Conservation (phyloP, 2,113 vertebrate species). For the Pitta sordida region DNA sequence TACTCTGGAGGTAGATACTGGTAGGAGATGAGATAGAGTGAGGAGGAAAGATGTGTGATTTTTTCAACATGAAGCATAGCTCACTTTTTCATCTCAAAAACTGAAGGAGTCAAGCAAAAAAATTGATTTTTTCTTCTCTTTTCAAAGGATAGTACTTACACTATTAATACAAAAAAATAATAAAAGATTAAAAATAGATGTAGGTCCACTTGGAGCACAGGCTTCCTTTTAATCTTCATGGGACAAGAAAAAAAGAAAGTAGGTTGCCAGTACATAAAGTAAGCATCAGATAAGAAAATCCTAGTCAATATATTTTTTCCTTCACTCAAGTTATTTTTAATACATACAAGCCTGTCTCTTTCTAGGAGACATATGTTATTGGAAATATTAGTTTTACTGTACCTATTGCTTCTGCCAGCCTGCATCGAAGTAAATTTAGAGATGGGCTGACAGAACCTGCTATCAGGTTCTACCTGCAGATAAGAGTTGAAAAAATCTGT, state of each 20-base stretch:
- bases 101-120: not conserved
- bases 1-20: not conserved
- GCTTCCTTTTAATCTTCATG: conserved; percentile 14
- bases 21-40: not conserved
- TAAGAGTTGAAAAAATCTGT: conserved; percentile 49
- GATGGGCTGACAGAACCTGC: conserved; percentile 64
- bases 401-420: conserved; percentile 61
- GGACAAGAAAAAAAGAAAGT: not conserved
- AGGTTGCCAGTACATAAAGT: conserved; percentile 25
- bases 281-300: conserved; percentile 61
- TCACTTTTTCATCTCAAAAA: not conserved
- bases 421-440: conserved; percentile 69
- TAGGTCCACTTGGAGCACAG: not conserved
- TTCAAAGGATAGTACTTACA: not conserved
- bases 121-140: not conserved
- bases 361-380: conserved; percentile 66
- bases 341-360: conserved; percentile 56
- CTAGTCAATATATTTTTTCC: conserved; percentile 55
- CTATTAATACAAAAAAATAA: conserved; percentile 8
- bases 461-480: conserved; percentile 63
- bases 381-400: conserved; percentile 68
- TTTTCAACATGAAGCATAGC: not conserved
- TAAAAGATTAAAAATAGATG: not conserved
- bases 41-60: not conserved
- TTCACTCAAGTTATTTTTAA: conserved; percentile 58